phyloP scores from a whole-genome alignment of 2,797 vertebrate species.

The Clarias laeviceps region DNA sequence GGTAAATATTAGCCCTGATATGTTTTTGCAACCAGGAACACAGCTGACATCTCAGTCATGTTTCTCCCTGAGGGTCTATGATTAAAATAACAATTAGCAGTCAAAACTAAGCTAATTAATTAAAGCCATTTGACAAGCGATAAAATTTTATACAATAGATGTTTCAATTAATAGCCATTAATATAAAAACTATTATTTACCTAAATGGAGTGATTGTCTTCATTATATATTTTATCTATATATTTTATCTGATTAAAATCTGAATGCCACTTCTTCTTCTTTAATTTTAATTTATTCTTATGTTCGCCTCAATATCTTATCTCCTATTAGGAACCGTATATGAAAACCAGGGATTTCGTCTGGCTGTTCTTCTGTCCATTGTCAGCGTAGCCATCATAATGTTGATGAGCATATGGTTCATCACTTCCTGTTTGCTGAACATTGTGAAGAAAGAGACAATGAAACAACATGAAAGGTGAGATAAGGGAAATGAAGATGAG shows the following conservation, averaged over 20 bases:
- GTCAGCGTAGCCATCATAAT: slow-evolving; percentile 87
- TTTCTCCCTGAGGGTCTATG: neutral
- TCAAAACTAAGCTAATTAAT: neutral
- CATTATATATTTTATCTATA: neutral
- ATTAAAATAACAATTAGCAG: neutral
- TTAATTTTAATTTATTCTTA: neutral
- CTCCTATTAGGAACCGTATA: slow-evolving; percentile 68
- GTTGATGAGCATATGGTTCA: slow-evolving; percentile 89
- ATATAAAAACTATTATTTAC: neutral
- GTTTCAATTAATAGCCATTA: neutral
- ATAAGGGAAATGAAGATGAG: neutral
- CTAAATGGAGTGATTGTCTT: neutral
- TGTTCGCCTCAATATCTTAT: neutral
- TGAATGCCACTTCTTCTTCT: neutral
- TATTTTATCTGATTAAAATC: neutral
- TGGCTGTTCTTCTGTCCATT: slow-evolving; percentile 87
- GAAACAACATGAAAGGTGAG: slow-evolving; percentile 69
- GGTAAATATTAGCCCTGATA: neutral
- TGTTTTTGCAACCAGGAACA: neutral
- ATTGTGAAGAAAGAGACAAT: slow-evolving; percentile 79
- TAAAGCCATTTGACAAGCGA: neutral
- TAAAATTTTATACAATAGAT: neutral
- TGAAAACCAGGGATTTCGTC: slow-evolving; percentile 84
- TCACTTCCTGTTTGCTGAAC: slow-evolving; percentile 88
- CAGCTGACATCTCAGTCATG: neutral